Percentiles rank a stretch among this genome's conserved stretches.
Evolutionary conservation across 2,113 vertebrate genomes (phyloP).

Genomic region (Saccopteryx leptura): DNA sequence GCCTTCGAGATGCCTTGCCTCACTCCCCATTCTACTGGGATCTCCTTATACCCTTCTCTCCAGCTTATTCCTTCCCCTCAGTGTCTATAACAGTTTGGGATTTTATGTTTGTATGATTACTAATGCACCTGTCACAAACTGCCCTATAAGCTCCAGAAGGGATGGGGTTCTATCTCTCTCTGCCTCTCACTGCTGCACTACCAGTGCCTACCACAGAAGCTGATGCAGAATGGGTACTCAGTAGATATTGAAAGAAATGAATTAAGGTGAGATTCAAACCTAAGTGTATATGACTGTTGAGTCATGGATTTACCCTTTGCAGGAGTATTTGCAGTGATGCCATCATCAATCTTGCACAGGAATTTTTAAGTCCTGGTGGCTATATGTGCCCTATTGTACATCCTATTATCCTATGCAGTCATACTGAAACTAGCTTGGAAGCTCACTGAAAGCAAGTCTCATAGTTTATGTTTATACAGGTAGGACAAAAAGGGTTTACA

Average conservation of each 20-base stretch:
- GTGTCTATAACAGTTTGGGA: neutral
- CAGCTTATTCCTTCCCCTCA: neutral
- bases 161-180: neutral
- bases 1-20: neutral
- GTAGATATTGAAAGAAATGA: neutral
- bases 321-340: neutral
- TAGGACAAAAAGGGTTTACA: no score
- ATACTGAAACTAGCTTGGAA: neutral
- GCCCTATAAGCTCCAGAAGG: neutral
- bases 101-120: neutral
- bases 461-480: neutral
- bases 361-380: neutral
- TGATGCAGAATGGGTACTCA: neutral
- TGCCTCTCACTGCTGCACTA: accelerated
- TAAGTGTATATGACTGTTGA: neutral
- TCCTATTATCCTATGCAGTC: neutral
- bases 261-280: neutral
- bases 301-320: no score
- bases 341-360: neutral
- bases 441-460: neutral
- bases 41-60: neutral
- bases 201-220: neutral
- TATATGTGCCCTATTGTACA: neutral
- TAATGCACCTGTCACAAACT: accelerated
- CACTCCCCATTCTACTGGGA: neutral